phyloP scores from a whole-genome alignment of 2,113 vertebrate species.

The Ammodytes marinus region DNA sequence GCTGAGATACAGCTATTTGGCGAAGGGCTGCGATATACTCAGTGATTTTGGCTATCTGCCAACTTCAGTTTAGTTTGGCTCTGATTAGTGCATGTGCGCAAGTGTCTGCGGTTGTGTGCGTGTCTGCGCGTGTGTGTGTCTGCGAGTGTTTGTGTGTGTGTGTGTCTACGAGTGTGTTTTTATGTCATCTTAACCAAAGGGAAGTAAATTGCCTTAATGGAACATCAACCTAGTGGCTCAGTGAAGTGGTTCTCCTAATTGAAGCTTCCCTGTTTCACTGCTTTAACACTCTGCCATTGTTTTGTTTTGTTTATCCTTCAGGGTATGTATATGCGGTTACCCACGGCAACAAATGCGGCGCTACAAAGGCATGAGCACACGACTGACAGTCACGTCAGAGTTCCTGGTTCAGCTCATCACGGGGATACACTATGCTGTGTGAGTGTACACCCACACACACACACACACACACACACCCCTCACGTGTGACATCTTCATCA shows the following conservation, averaged over 20 bases:
- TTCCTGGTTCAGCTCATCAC: conserved; percentile 98
- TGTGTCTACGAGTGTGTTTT: conserved; percentile 1
- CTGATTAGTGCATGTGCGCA: conserved; percentile 4
- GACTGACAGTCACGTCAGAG: conserved; percentile 94
- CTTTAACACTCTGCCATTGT: conserved; percentile 27
- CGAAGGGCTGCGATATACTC: conserved; percentile 18
- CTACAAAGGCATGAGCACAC: conserved; percentile 91
- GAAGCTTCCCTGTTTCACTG: conserved; percentile 22
- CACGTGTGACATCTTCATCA: neutral
- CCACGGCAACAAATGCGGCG: conserved; percentile 94
- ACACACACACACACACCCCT: neutral
- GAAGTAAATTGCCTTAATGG: conserved; percentile 34
- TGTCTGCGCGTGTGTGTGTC: neutral
- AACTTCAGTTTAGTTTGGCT: conserved; percentile 42
- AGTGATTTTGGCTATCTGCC: conserved; percentile 43
- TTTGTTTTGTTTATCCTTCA: conserved; percentile 73
- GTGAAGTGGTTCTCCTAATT: conserved; percentile 17
- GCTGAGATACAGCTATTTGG: conserved; percentile 52
- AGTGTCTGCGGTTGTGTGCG: too few species aligned
- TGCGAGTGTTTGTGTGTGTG: neutral
- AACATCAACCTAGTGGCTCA: conserved; percentile 20
- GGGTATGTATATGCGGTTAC: conserved; percentile 97
- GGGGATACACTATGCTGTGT: conserved; percentile 97
- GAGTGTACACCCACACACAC: conserved; percentile 77
- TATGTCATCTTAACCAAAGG: too few species aligned